Conservation (phyloP, 2,888 invertebrate genomes). For the Podabrus alpinus region DNA sequence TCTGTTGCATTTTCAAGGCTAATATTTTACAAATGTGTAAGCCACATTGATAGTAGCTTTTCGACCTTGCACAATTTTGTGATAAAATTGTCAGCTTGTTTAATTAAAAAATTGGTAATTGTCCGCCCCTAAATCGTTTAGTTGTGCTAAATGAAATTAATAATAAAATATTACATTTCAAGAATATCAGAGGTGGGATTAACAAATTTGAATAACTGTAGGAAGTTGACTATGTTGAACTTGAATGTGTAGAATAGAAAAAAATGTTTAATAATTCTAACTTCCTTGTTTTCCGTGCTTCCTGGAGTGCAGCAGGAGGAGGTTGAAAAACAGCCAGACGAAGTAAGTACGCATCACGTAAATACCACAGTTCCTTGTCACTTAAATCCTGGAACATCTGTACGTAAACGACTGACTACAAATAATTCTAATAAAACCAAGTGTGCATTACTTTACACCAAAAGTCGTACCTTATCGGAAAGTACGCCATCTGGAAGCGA, state of each 20-base stretch:
- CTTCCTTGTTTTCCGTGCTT: slow-evolving; percentile 38
- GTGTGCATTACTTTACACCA: slow-evolving; percentile 16
- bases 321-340: slow-evolving; percentile 49
- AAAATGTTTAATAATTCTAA: slow-evolving; percentile 24
- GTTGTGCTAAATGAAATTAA: neutral
- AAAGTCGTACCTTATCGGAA: slow-evolving; percentile 15
- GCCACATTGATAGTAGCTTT: neutral
- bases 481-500: slow-evolving; percentile 17
- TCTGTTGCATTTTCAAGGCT: neutral
- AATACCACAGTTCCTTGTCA: slow-evolving; percentile 43
- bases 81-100: neutral
- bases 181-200: neutral
- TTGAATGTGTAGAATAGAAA: slow-evolving; percentile 1
- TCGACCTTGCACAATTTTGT: neutral
- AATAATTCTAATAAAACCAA: slow-evolving; percentile 18
- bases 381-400: slow-evolving; percentile 33
- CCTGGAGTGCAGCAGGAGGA: slow-evolving; percentile 53
- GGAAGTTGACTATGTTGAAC: neutral
- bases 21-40: neutral
- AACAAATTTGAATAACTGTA: neutral
- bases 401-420: slow-evolving; percentile 37
- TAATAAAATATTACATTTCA: neutral
- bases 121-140: neutral
- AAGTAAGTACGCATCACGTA: slow-evolving; percentile 54
- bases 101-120: neutral